phyloP scores from a whole-genome alignment of 2,888 invertebrate genomes.

The Frankliniella fusca region DNA sequence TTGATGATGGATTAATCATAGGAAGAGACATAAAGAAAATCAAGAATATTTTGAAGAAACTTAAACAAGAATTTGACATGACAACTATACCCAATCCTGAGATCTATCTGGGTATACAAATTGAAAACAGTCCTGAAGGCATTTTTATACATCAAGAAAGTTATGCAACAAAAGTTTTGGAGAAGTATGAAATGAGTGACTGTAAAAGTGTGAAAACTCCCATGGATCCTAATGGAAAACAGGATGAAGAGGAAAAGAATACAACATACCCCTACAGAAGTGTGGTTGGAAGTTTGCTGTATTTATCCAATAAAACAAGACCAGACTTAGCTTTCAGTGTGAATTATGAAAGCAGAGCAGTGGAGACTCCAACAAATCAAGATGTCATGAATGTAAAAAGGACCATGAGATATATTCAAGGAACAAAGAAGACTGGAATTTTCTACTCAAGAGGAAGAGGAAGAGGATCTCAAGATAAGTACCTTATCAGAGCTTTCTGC shows the following conservation, averaged over 20 bases:
- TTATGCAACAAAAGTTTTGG: slow-evolving; percentile 33
- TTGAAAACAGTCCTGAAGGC: slow-evolving; percentile 30
- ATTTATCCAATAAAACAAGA: slow-evolving; percentile 35
- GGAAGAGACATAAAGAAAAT: slow-evolving; percentile 33
- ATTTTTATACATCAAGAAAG: slow-evolving; percentile 36
- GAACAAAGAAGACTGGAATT: slow-evolving; percentile 29
- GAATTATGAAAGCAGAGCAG: slow-evolving; percentile 35
- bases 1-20: slow-evolving; percentile 35
- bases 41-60: not conserved
- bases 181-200: slow-evolving; percentile 18
- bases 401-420: slow-evolving; percentile 32
- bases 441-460: slow-evolving; percentile 8
- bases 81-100: not conserved
- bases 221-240: not conserved
- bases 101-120: not conserved
- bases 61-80: slow-evolving; percentile 7
- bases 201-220: not conserved
- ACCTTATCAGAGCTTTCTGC: not conserved
- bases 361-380: slow-evolving; percentile 36
- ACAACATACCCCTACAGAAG: slow-evolving; percentile 37
- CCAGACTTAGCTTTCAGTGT: slow-evolving; percentile 36
- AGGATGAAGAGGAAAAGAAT: not conserved
- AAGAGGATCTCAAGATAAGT: not conserved
- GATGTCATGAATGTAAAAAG: slow-evolving; percentile 36
- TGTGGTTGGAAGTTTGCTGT: slow-evolving; percentile 37